Percentiles rank a stretch among this genome's conserved stretches.
These are phyloP conservation scores for Caenorhabditis tropicalis DNA, from an alignment of 1,140 invertebrate species.

Conservation along the genomic window DNA sequence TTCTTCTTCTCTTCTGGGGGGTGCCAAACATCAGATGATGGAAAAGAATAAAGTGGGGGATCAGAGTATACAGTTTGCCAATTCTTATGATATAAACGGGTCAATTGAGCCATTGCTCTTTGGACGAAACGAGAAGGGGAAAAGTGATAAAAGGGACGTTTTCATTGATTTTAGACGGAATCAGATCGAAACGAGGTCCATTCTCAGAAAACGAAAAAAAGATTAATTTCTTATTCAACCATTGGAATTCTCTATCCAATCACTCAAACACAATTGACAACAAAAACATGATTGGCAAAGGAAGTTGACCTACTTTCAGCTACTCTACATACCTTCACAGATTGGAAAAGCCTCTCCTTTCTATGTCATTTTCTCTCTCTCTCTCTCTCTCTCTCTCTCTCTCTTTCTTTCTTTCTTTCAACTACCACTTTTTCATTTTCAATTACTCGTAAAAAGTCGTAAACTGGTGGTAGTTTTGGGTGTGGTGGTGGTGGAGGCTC, in stretches of 20 bases:
- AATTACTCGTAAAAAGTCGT: constrained; percentile 45
- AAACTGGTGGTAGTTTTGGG: constrained; percentile 1
- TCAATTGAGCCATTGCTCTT: neutral
- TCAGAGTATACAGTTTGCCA: neutral
- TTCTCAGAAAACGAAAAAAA: too few relatives aligned
- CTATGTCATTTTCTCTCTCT: neutral
- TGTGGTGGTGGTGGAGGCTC: neutral
- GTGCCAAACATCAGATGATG: constrained; percentile 11
- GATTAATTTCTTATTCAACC: too few relatives aligned
- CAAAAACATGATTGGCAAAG: too few relatives aligned
- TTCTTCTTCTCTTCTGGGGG: constrained; percentile 27
- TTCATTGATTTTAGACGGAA: too few relatives aligned
- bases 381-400: neutral
- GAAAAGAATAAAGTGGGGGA: neutral
- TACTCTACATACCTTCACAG: neutral
- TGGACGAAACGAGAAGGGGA: neutral
- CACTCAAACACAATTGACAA: too few relatives aligned
- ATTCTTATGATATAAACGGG: neutral
- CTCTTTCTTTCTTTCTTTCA: neutral
- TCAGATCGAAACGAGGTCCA: too few relatives aligned
- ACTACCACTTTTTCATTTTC: constrained; percentile 32
- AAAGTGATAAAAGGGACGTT: too few relatives aligned
- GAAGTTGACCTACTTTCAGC: neutral
- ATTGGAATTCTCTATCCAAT: too few relatives aligned
- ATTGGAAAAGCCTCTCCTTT: neutral